Conservation (phyloP, 2,888 invertebrate genomes). For the Griposia aprilina region DNA sequence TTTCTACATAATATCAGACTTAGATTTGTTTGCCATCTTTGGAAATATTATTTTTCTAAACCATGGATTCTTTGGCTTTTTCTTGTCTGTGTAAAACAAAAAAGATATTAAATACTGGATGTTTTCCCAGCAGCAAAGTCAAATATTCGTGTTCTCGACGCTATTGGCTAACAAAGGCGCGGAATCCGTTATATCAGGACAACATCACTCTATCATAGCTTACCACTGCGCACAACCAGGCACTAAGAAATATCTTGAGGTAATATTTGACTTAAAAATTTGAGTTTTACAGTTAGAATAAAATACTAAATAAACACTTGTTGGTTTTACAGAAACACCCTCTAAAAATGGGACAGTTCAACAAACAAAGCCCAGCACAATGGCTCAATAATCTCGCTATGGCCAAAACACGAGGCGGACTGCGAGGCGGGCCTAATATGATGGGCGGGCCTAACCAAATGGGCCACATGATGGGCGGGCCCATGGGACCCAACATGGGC, state of each 20-base stretch:
- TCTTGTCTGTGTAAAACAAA: slow-evolving; percentile 25
- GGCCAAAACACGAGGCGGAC: slow-evolving; percentile 93
- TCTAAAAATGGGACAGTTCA: slow-evolving; percentile 96
- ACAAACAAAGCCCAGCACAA: slow-evolving; percentile 95
- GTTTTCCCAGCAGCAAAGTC: slow-evolving; percentile 98
- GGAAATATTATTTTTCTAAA: slow-evolving; percentile 39
- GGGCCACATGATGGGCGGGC: slow-evolving; percentile 89
- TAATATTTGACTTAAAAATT: slow-evolving; percentile 73
- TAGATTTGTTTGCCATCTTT: slow-evolving; percentile 22
- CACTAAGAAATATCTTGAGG: slow-evolving; percentile 98
- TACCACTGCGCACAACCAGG: slow-evolving; percentile 98
- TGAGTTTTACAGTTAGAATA: not conserved
- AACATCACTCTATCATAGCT: slow-evolving; percentile 97
- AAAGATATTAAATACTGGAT: slow-evolving; percentile 68
- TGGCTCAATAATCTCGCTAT: slow-evolving; percentile 95
- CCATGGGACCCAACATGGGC: slow-evolving; percentile 88
- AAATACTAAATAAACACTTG: not conserved
- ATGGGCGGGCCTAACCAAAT: slow-evolving; percentile 89
- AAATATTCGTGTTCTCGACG: slow-evolving; percentile 99
- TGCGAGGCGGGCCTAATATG: slow-evolving; percentile 89
- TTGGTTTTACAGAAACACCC: slow-evolving; percentile 94
- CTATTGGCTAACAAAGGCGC: slow-evolving; percentile 98
- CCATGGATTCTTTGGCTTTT: not conserved
- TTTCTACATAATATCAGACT: not conserved
- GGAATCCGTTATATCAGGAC: slow-evolving; percentile 96